Evolutionary conservation across 2,888 invertebrate species (phyloP), one percentile per base, ranked within the genome.

Genomic region (Eilema griseolum): DNA sequence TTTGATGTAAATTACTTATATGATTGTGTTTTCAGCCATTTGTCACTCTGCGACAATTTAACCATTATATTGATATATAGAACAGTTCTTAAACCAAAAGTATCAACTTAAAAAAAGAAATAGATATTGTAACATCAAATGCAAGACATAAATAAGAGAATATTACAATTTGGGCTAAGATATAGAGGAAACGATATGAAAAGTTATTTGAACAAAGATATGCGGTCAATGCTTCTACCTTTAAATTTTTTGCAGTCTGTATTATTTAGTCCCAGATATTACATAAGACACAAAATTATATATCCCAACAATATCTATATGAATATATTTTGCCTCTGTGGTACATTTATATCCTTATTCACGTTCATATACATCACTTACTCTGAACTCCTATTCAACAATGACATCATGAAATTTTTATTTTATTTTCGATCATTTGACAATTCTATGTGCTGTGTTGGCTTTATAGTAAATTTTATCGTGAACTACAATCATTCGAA

Each of bases 171-270:
- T 5, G 7, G 5, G 5, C 0, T 1, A 46, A 46, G 2, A 46
- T 46, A 20, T 7, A 46, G 20, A 20, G 20, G 4, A 46, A 46
- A 46, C 5, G 20, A 46, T 20, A 1, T 3, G 7, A 5, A 20
- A 46, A 20, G 20, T 0, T 12, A 41, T 77, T 46, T 46, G 12
- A 69, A 65, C 0, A 61, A 16, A 59, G 66, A 77, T 23, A 12
- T 77, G 23, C 73, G 74, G 10, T 26, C 41, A 11, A 46, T 76
- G 63, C 23, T 78, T 2, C 28, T 60, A 11, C 72, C 78, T 56
- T 74, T 76, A 20, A 69, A 76, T n/a, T 0, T 78, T 0, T 67
- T 76, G 61, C 74, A 78, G 12, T 23, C 26, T 37, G n/a, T 72
- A 0, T 66, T 67, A 24, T 62, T 69, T 3, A 66, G 52, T 60